Evolutionary conservation across 2,113 vertebrate genomes (phyloP).

Genomic region (Oxygymnocypris stewartii): DNA sequence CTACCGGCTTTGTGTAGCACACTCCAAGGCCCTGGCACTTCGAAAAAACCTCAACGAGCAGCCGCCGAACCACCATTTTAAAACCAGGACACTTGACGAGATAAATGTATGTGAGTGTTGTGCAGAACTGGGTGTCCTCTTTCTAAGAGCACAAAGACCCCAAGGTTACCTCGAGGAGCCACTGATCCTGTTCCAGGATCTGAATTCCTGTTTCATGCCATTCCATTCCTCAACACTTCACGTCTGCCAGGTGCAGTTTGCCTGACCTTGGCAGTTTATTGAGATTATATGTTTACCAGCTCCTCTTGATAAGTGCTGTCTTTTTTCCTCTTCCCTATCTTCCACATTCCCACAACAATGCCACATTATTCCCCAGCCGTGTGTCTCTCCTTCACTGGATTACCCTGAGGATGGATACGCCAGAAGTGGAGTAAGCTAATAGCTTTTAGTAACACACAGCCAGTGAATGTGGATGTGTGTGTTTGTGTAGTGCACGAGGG

Average conservation of each 20-base stretch:
- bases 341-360: conserved; percentile 59
- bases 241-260: conserved; percentile 60
- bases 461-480: conserved; percentile 28
- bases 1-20: conserved; percentile 64
- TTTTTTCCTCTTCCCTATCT: conserved; percentile 53
- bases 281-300: conserved; percentile 64
- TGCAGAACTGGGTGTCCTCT: conserved; percentile 57
- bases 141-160: conserved; percentile 67
- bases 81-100: conserved; percentile 36
- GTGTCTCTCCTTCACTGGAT: conserved; percentile 53
- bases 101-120: conserved; percentile 3
- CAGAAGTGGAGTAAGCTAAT: conserved; percentile 51
- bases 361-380: conserved; percentile 61
- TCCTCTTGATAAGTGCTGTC: conserved; percentile 59
- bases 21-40: conserved; percentile 67
- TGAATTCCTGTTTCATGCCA: conserved; percentile 64
- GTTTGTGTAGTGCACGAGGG: conserved; percentile 15
- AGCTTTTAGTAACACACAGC: conserved; percentile 53
- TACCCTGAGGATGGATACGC: conserved; percentile 59
- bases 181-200: conserved; percentile 73
- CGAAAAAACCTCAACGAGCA: conserved; percentile 61
- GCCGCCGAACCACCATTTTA: conserved; percentile 64
- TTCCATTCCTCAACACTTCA: conserved; percentile 55
- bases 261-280: conserved; percentile 63
- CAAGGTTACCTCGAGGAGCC: conserved; percentile 66